phyloP scores from a whole-genome alignment of 2,113 vertebrate species.

The Gavia stellata region DNA sequence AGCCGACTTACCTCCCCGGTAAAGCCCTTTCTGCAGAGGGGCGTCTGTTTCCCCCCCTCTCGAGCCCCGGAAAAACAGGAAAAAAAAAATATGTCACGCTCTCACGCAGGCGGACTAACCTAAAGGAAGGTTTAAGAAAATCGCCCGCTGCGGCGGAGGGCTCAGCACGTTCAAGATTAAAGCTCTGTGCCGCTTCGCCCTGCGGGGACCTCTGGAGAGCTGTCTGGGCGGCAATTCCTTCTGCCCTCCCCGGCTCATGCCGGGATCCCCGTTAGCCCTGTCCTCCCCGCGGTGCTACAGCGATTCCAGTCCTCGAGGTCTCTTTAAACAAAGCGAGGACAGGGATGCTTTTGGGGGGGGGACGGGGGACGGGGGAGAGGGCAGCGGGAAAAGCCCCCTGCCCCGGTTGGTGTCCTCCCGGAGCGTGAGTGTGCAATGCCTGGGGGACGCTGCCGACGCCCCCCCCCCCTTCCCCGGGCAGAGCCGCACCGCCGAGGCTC shows the following conservation, averaged over 20 bases:
- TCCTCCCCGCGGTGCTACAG: neutral
- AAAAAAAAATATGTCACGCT: neutral
- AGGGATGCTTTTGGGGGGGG: neutral
- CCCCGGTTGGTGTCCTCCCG: neutral
- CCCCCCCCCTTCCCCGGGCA: neutral
- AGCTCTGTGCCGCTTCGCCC: neutral
- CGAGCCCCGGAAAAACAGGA: neutral
- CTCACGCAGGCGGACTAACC: neutral
- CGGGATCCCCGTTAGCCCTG: neutral
- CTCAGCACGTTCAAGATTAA: neutral
- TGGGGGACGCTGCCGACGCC: neutral
- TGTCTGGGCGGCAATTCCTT: neutral
- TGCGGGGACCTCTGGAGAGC: neutral
- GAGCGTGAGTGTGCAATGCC: neutral
- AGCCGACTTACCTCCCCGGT: neutral
- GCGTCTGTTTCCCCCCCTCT: neutral
- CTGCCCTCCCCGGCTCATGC: neutral
- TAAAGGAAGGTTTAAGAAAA: neutral
- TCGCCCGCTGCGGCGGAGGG: neutral
- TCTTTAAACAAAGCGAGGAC: neutral
- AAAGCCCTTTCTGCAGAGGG: neutral
- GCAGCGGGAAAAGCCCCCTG: neutral
- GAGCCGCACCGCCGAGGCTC: neutral
- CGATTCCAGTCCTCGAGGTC: neutral
- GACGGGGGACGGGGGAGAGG: accelerated